Conservation (phyloP, 92 coral and sea anemone species). For the Parazoanthus darwini region DNA sequence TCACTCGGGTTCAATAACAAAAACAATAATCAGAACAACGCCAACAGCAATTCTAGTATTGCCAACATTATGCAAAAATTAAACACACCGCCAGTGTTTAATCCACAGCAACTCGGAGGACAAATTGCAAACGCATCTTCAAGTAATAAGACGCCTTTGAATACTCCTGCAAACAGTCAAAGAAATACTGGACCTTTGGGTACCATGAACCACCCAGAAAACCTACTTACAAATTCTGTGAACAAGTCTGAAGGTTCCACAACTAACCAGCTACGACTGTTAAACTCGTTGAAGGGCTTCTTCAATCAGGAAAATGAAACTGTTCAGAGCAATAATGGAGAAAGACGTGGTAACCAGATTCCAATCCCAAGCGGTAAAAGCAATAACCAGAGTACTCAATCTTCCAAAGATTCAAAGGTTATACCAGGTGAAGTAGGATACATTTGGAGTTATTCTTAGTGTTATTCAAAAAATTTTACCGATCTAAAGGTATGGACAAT, state of each 20-base stretch:
- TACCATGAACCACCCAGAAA: neutral
- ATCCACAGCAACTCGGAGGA: neutral
- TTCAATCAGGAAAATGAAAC: conserved; percentile 54
- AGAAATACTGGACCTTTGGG: neutral
- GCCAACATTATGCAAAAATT: conserved; percentile 9
- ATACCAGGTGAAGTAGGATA: neutral
- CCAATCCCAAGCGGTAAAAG: neutral
- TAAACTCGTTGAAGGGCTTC: conserved; percentile 63
- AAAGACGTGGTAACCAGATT: neutral
- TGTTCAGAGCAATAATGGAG: conserved; percentile 10
- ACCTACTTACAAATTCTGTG: neutral
- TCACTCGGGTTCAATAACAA: neutral
- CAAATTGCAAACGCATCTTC: neutral
- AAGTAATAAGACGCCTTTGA: neutral
- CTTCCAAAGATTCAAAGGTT: conserved; percentile 5
- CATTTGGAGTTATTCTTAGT: neutral
- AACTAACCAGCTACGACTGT: conserved; percentile 4
- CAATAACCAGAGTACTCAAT: neutral
- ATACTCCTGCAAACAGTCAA: neutral
- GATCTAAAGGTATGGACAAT: neutral
- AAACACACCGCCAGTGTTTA: neutral
- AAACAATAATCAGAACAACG: neutral
- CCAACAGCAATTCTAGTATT: neutral
- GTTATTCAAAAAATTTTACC: neutral
- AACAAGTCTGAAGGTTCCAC: conserved; percentile 28